Conservation (phyloP, 2,113 vertebrate species). For the Callaeas wilsoni region DNA sequence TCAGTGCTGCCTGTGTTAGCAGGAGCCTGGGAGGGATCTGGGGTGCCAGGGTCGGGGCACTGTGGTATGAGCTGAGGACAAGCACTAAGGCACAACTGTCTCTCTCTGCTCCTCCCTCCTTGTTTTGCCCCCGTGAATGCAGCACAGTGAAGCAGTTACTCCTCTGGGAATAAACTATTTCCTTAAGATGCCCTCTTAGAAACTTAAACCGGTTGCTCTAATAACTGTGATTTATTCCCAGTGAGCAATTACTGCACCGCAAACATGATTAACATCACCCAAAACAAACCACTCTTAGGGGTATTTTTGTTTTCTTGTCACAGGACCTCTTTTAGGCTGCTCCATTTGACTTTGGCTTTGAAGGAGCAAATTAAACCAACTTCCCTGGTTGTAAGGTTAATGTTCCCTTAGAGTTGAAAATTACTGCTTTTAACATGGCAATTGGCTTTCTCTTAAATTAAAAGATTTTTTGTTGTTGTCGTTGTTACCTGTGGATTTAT, state of each 20-base stretch:
- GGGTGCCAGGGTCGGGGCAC: neutral
- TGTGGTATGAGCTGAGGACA: neutral
- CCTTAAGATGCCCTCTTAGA: neutral
- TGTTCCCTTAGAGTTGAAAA: neutral
- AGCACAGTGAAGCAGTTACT: neutral
- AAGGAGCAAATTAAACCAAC: neutral
- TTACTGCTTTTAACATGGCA: neutral
- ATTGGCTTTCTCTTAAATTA: neutral
- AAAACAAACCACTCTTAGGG: neutral
- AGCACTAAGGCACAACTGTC: neutral
- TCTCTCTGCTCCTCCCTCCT: neutral
- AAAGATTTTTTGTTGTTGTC: neutral
- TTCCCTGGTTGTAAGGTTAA: neutral
- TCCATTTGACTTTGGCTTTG: neutral
- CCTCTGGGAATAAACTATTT: neutral
- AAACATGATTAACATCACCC: neutral
- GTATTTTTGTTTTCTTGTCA: neutral
- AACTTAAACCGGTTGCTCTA: neutral
- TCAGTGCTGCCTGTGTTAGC: neutral
- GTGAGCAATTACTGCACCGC: neutral
- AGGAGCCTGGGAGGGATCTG: neutral
- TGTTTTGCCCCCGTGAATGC: neutral
- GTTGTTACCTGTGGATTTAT: neutral
- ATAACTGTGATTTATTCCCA: neutral
- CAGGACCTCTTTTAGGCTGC: neutral